phyloP scores from a whole-genome alignment of 2,888 invertebrate genomes.

The Conomelus anceps region DNA sequence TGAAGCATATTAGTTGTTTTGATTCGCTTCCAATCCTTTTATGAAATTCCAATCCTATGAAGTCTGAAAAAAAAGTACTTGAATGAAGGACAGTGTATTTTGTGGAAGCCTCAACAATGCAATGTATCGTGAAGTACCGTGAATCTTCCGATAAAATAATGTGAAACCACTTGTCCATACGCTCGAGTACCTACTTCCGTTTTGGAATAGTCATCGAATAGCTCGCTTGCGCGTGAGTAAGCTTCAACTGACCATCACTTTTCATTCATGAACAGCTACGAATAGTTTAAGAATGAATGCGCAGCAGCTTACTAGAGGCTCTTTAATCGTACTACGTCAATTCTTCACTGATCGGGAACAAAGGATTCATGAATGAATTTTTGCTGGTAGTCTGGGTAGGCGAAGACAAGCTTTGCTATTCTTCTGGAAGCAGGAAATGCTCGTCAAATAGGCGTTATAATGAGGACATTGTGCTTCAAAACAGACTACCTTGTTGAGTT shows the following conservation, averaged over 20 bases:
- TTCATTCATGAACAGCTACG: not conserved
- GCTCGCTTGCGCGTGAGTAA: not conserved
- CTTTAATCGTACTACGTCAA: not conserved
- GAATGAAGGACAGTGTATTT: not conserved
- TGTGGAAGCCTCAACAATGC: not conserved
- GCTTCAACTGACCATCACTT: not conserved
- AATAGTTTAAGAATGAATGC: not conserved
- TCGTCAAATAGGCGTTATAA: not conserved
- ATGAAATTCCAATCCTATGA: not conserved
- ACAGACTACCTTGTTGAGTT: not conserved
- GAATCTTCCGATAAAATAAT: not conserved
- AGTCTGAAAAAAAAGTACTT: not conserved
- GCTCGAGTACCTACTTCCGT: not conserved
- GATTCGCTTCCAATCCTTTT: not conserved
- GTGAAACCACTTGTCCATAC: not conserved
- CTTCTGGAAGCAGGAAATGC: not conserved
- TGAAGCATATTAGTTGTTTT: too few relatives aligned
- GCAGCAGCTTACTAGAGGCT: too few relatives aligned
- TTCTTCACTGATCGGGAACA: not conserved
- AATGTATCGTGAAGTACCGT: not conserved
- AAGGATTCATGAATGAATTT: not conserved
- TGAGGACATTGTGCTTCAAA: not conserved
- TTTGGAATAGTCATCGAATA: not conserved
- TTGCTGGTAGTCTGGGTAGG: not conserved
- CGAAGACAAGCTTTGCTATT: not conserved